Percentiles rank a stretch among this genome's conserved stretches.
These are phyloP conservation scores for Hypomecis punctinalis DNA, from an alignment of 2,888 invertebrate species.

Conservation along the genomic window DNA sequence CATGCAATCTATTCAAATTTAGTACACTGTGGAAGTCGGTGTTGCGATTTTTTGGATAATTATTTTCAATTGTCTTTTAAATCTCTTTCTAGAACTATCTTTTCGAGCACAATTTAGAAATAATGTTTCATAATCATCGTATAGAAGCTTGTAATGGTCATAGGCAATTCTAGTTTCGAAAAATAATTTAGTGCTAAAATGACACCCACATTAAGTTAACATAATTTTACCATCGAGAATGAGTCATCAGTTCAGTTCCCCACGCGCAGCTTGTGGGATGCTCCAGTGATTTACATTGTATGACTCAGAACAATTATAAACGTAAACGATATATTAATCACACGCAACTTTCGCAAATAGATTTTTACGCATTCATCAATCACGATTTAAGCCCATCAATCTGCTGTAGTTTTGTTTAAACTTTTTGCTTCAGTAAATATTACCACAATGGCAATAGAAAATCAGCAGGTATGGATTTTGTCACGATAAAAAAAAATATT, in stretches of 20 bases:
- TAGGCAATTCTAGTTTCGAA: neutral
- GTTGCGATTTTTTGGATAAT: too few species aligned
- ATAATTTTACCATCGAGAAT: slow-evolving; percentile 14
- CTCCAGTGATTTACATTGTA: slow-evolving; percentile 24
- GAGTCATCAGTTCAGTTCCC: slow-evolving; percentile 18
- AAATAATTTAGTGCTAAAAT: neutral
- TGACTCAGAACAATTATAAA: slow-evolving; percentile 37
- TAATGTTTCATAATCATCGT: neutral
- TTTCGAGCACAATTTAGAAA: neutral
- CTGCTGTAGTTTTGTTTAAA: slow-evolving; percentile 25
- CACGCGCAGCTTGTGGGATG: slow-evolving; percentile 23
- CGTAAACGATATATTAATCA: slow-evolving; percentile 38
- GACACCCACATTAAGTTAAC: slow-evolving; percentile 14
- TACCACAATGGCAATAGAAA: too few species aligned
- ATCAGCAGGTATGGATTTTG: too few species aligned
- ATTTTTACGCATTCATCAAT: slow-evolving; percentile 38
- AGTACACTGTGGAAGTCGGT: too few species aligned
- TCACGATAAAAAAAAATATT: too few species aligned
- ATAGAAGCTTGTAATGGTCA: neutral
- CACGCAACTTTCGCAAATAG: slow-evolving; percentile 42
- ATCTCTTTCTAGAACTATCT: neutral
- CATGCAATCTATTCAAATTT: too few species aligned
- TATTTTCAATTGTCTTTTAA: too few species aligned
- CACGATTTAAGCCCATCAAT: slow-evolving; percentile 26
- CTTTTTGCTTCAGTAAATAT: neutral